Evolutionary conservation across 2,113 vertebrate species (phyloP).

Genomic region (Silurus asotus): DNA sequence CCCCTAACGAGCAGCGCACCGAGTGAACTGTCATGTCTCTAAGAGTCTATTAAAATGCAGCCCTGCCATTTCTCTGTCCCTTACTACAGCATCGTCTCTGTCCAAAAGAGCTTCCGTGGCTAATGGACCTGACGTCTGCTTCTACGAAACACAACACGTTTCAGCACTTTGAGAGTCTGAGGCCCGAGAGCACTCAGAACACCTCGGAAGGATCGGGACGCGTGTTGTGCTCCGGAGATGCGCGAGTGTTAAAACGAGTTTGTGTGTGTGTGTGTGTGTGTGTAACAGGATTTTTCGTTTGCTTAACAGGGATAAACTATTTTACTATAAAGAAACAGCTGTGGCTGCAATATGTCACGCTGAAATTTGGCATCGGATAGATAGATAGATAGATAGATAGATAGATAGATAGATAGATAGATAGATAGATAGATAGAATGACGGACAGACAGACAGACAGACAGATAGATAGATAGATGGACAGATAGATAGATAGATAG

Average conservation of each 20-base stretch:
- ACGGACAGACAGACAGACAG: no score
- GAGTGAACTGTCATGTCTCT: conserved; percentile 15
- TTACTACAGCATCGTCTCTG: conserved; percentile 24
- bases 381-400: no score
- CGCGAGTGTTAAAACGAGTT: conserved; percentile 13
- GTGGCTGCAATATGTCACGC: no score
- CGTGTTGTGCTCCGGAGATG: not conserved
- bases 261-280: no score
- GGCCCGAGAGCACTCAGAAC: conserved; percentile 39
- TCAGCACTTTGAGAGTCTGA: conserved; percentile 46
- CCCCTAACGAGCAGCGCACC: not conserved
- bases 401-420: no score
- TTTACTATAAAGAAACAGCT: not conserved
- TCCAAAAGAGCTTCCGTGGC: conserved; percentile 5
- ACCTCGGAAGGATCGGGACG: conserved; percentile 16
- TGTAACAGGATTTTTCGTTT: not conserved
- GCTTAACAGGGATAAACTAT: not conserved
- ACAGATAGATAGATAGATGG: no score
- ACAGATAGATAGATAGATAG: no score
- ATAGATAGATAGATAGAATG: no score
- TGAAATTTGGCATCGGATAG: no score
- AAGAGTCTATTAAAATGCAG: conserved; percentile 44
- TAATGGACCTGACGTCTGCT: conserved; percentile 45
- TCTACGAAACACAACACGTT: conserved; percentile 51
- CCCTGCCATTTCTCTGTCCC: conserved; percentile 27